phyloP scores from a whole-genome alignment of 2,797 vertebrate genomes.

The Rhinoraja longicauda region DNA sequence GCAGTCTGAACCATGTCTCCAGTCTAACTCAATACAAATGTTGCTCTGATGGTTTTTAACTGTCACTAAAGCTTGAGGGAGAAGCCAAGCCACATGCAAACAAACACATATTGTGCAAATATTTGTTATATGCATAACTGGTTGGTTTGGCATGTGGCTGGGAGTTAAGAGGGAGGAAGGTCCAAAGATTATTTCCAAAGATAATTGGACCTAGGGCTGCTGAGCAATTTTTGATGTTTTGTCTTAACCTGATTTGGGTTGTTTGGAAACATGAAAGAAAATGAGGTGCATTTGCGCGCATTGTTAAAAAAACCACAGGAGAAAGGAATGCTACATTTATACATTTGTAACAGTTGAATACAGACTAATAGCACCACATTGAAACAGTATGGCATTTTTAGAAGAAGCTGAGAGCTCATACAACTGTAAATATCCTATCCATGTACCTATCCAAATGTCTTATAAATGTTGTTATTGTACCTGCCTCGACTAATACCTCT shows the following conservation, averaged over 20 bases:
- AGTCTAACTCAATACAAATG: conserved; percentile 25
- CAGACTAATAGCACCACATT: background rate
- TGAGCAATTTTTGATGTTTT: background rate
- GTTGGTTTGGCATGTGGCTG: background rate
- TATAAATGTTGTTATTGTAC: too few species aligned
- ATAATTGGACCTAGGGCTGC: background rate
- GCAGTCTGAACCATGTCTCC: conserved; percentile 22
- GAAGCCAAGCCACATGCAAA: conserved; percentile 27
- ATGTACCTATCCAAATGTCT: too few species aligned
- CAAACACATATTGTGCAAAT: conserved; percentile 2
- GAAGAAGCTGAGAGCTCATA: background rate
- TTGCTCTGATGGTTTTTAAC: conserved; percentile 2
- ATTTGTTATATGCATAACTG: background rate
- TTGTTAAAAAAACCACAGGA: background rate
- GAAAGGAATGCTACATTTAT: background rate
- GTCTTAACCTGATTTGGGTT: background rate
- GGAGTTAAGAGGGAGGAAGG: background rate
- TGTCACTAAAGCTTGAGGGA: background rate
- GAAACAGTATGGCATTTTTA: background rate
- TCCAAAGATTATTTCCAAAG: background rate
- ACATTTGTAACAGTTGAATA: background rate
- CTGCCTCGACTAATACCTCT: too few species aligned
- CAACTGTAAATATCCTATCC: background rate
- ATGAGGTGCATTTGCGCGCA: background rate
- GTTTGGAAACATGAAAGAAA: background rate